Evolutionary conservation across 1,140 invertebrate genomes (phyloP).

Genomic region (Bradynema listronoti): DNA sequence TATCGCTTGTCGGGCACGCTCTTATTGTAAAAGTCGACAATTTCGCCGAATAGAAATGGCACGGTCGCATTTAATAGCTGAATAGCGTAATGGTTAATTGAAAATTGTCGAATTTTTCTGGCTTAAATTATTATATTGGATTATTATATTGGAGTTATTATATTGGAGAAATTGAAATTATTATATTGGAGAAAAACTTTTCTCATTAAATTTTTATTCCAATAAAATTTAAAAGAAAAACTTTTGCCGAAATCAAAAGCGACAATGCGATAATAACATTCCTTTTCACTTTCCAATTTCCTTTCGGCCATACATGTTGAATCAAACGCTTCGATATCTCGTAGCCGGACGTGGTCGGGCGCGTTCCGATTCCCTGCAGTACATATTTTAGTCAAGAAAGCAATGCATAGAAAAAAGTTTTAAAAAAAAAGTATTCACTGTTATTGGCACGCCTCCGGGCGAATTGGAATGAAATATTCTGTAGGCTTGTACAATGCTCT

Average conservation of each 20-base stretch:
- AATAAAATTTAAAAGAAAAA: conserved; percentile 36
- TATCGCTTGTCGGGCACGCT: conserved; percentile 59
- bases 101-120: too few species aligned
- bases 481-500: too few species aligned
- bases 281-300: conserved; percentile 71
- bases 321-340: conserved; percentile 83
- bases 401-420: too few species aligned
- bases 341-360: conserved; percentile 59
- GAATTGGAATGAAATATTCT: too few species aligned
- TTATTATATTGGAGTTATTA: too few species aligned
- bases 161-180: too few species aligned
- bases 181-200: too few species aligned
- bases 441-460: too few species aligned
- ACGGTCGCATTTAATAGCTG: conserved; percentile 84
- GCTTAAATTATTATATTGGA: too few species aligned
- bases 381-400: neutral
- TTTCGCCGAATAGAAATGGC: conserved; percentile 93
- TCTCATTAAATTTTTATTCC: neutral
- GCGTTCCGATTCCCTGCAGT: conserved; percentile 28
- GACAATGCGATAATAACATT: conserved; percentile 76
- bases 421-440: too few species aligned
- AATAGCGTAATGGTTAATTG: conserved; percentile 59
- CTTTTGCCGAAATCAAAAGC: conserved; percentile 62
- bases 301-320: conserved; percentile 90
- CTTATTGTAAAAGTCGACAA: conserved; percentile 76